Evolutionary conservation across 1,140 invertebrate genomes (phyloP), one percentile per base, ranked within the genome.

Genomic region (Dufourea novaeangliae): DNA sequence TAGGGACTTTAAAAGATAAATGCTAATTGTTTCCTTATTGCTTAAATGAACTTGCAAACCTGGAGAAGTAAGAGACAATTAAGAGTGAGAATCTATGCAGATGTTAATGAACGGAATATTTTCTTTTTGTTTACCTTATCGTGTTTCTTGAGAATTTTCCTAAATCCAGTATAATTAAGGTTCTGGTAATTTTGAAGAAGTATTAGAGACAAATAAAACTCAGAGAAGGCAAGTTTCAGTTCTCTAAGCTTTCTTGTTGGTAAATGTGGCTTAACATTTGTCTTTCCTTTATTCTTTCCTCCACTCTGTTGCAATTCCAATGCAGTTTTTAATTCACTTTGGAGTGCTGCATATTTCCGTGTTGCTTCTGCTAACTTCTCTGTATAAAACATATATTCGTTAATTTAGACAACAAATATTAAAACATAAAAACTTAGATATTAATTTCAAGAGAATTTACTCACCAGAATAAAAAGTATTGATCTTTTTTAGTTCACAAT

Each of bases 131-230:
- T 87, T 93, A 99, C 97, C 95, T 99, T 99, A 92, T 99, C 99
- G 92, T 99, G 99, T 93, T 99, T 99, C 91, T 99, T 99, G n/a
- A 99, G 94, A 89, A 99, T 99, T 93, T 99, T 99, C 73, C 99
- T 95, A 93, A 99, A 99, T 0, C 99, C 99, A 20, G 99, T 99
- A 87, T 98, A 99, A 93, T 99, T 99, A 25, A 99, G 93, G 92
- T 98, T 99, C 89, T 97, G 96, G 88, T 97, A 97, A 87, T 97
- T 97, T 88, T 97, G 97, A 57, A 97, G 93, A 2, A 99, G 94
- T 84, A 99, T 99, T 32, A 99, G 90, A 87, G 97, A 99, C 2
- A 99, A 94, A 91, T 99, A 99, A 93, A 99, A 99, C 94, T 99
- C 99, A 88, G 98, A 99, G 91, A 99, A 99, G 0, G 98, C 99